Evolutionary conservation across 2,888 invertebrate genomes (phyloP).

Genomic region (Brachyptera putata): DNA sequence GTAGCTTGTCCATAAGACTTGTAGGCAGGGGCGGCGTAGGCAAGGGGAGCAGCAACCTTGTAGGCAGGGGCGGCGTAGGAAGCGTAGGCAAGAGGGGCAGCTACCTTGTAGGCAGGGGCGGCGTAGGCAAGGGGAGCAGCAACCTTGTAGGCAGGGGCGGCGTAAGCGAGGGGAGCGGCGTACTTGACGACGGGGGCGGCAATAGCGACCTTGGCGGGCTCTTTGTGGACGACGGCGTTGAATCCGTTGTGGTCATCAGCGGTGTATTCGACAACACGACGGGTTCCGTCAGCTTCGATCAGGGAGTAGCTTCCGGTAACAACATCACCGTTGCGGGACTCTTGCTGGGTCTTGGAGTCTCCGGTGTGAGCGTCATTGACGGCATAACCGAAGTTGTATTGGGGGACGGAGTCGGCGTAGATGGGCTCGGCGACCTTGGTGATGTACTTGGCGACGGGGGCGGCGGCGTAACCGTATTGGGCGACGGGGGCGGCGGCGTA

Average conservation of each 20-base stretch:
- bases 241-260: conserved; percentile 52
- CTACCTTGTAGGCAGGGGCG: conserved; percentile 21
- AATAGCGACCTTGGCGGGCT: conserved; percentile 24
- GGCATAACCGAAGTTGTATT: conserved; percentile 22
- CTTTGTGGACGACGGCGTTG: conserved; percentile 48
- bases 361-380: conserved; percentile 51
- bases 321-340: conserved; percentile 49
- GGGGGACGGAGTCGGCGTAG: conserved; percentile 3
- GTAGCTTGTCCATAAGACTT: conserved; percentile 6
- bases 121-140: conserved; percentile 17
- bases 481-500: too few species aligned
- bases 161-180: neutral
- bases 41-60: conserved; percentile 1
- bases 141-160: conserved; percentile 17
- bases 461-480: too few species aligned
- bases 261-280: conserved; percentile 51
- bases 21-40: conserved; percentile 12
- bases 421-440: conserved; percentile 12
- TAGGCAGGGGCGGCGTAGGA: too few species aligned
- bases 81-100: too few species aligned
- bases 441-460: too few species aligned
- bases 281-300: conserved; percentile 51
- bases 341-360: conserved; percentile 51
- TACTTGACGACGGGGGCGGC: conserved; percentile 25
- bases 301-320: conserved; percentile 51